phyloP scores from a whole-genome alignment of 2,888 invertebrate genomes.

The Alviniconcha strummeri region DNA sequence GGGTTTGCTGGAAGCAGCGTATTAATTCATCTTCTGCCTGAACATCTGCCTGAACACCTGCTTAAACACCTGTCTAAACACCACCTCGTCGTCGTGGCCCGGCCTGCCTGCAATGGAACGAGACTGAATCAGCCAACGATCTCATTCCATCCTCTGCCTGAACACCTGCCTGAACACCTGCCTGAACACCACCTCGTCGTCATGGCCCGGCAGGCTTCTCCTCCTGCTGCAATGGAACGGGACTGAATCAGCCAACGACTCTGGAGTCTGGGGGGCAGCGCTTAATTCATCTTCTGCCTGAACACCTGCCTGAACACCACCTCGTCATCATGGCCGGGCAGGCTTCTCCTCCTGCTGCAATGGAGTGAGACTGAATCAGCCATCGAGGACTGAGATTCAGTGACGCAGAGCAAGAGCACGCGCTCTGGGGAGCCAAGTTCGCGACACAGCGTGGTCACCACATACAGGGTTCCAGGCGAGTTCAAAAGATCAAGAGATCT shows the following conservation, averaged over 20 bases:
- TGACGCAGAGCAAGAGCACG: no score
- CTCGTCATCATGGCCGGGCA: constrained; percentile 23
- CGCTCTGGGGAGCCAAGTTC: no score
- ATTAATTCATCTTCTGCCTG: constrained; percentile 25
- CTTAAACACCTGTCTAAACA: constrained; percentile 32
- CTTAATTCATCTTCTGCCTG: constrained; percentile 26
- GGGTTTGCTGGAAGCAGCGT: no score
- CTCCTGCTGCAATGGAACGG: neutral
- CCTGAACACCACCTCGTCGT: constrained; percentile 11
- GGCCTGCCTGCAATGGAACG: neutral
- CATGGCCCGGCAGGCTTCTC: neutral
- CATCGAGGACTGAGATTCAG: no score
- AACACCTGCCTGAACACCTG: no score
- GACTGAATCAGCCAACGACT: no score
- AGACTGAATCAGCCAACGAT: no score
- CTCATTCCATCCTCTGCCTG: neutral
- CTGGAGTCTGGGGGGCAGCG: no score
- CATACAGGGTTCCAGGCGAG: no score
- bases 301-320: constrained; percentile 29
- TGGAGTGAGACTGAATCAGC: no score
- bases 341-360: neutral
- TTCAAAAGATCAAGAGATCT: no score
- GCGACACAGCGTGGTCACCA: no score
- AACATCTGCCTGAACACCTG: constrained; percentile 14
- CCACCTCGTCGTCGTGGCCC: constrained; percentile 22